Evolutionary conservation across 2,113 vertebrate genomes (phyloP).

Genomic region (Pithys albifrons): DNA sequence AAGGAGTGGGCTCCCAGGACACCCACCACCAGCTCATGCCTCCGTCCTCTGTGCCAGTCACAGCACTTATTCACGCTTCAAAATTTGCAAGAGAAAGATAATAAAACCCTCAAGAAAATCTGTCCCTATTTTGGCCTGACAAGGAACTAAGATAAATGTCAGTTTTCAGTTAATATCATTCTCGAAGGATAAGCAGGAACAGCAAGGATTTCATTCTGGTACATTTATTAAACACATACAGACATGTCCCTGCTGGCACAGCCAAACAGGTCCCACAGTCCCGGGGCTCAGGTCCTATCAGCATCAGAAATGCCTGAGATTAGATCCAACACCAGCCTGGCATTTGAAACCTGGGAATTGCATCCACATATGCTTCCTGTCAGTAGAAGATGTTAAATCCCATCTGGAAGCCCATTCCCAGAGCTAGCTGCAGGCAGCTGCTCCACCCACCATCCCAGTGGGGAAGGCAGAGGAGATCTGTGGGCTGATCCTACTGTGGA

Average conservation of each 20-base stretch:
- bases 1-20: background rate
- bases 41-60: background rate
- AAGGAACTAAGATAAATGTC: conserved; percentile 21
- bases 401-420: rapidly evolving
- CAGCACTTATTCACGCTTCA: background rate
- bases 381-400: rapidly evolving
- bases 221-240: conserved; percentile 41
- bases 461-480: background rate
- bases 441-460: background rate
- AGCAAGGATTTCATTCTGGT: background rate
- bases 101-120: background rate
- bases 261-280: background rate
- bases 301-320: background rate
- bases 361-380: background rate
- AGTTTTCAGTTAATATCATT: conserved; percentile 25
- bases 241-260: background rate
- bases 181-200: background rate
- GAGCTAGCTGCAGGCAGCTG: rapidly evolving
- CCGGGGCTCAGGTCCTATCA: background rate
- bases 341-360: background rate
- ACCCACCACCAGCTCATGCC: background rate
- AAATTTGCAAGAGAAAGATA: background rate
- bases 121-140: background rate
- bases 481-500: background rate
- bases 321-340: background rate